Base-by-base conservation (phyloP, 2,888 invertebrate genomes). In the Parasteatoda lunata region DNA sequence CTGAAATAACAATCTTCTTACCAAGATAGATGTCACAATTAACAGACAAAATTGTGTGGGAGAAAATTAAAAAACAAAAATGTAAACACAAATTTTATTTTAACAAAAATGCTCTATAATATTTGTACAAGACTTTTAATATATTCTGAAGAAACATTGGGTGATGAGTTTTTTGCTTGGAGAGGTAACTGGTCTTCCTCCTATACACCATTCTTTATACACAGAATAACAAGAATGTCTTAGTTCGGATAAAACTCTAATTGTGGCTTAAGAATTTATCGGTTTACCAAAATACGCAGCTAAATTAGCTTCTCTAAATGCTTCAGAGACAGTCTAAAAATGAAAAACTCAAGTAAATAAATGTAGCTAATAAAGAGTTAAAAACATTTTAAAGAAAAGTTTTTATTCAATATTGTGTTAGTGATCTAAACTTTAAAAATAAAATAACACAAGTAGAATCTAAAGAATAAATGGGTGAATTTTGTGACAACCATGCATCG, bases 231-330 rank as follows among this genome's bases (percentile, higher is more conserved):
- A 7, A 13, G 30, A 30, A 59, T 13, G 59, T 59, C 59, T 59
- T 59, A n/a, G 59, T 59, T 13, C n/a, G 8, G n/a, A 59, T 59
- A 59, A 59, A 54, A 59, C 9, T 13, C 59, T 59, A 9, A 59
- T 13, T 59, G 13, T 0, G 59, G 11, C 45, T 75, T 69, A 92
- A 89, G 98, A 99, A 93, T 99, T 99, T 93, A 99, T 98, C 59
- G 99, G 95, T 93, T 99, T 99, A 91, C 99, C 99, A 92, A 94
- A 96, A 92, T 97, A 98, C 49, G 99, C 98, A 13, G 97, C 96
- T 90, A 99, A 92, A 92, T 98, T 97, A 54, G 99, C 99, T 94
- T 99, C 99, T 92, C 98, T 95, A 84, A 99, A 94, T 1, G 99
- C 99, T 93, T 99, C 99, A 5, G 99, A 94, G 91, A 98, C 98